Percentiles rank a stretch among this genome's conserved stretches.
Evolutionary conservation across 2,797 vertebrate genomes (phyloP).

Genomic region (Acanthis flammea): DNA sequence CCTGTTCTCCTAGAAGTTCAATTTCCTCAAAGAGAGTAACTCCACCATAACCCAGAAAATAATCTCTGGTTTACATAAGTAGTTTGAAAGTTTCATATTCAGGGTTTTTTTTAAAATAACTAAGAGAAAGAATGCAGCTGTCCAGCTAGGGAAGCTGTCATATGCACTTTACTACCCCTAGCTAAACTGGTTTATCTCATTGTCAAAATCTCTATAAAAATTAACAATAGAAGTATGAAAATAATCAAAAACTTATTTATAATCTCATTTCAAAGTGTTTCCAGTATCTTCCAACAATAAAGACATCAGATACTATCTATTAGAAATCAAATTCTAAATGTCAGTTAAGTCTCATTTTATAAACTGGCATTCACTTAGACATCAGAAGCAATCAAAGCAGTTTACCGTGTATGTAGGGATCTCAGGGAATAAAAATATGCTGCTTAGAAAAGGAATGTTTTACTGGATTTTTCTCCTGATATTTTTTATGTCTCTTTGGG

Average conservation of each 20-base stretch:
- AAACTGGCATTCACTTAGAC: background rate
- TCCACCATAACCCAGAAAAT: background rate
- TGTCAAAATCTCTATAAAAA: background rate
- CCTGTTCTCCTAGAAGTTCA: background rate
- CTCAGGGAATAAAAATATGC: background rate
- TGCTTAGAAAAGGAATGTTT: background rate
- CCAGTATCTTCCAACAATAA: background rate
- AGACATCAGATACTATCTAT: background rate
- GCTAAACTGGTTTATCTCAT: background rate
- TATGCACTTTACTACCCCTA: background rate
- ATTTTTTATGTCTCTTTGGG: background rate
- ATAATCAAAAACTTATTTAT: background rate
- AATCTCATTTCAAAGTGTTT: background rate
- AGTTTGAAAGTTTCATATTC: background rate
- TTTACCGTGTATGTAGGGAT: background rate
- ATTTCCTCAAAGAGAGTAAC: background rate
- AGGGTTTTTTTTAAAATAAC: accelerated
- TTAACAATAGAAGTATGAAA: background rate
- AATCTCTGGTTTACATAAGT: background rate
- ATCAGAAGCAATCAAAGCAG: background rate
- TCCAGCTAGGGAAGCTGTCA: background rate
- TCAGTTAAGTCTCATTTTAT: background rate
- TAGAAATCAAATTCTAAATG: background rate
- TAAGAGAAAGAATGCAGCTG: background rate
- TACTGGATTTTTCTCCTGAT: background rate